A percentile compares a stretch with the other conserved stretches of the same genome.
These are phyloP conservation scores for Oncorhynchus keta DNA, from an alignment of 2,113 vertebrate species.

Conservation along the genomic window DNA sequence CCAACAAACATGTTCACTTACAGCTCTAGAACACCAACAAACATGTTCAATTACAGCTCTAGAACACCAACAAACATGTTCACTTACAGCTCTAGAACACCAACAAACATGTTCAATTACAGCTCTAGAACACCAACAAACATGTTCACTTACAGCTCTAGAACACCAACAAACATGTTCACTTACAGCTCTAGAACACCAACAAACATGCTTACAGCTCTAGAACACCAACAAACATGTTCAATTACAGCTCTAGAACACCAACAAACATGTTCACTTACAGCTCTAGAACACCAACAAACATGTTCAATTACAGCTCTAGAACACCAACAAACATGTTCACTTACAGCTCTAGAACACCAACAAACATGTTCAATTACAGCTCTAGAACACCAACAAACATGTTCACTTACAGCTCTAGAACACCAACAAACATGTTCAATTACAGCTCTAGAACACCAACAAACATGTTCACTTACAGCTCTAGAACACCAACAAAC, in stretches of 20 bases:
- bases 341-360: no score
- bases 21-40: neutral
- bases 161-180: neutral
- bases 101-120: neutral
- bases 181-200: no score
- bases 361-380: neutral
- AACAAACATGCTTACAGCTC: neutral
- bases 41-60: neutral
- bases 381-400: neutral
- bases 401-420: no score
- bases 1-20: conserved; percentile 40
- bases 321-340: neutral
- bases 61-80: neutral
- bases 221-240: neutral
- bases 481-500: no score
- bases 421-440: no score
- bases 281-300: neutral
- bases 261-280: neutral
- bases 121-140: neutral
- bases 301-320: neutral
- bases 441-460: no score
- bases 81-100: no score
- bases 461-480: no score
- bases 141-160: no score
- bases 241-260: no score